Evolutionary conservation across 2,888 invertebrate genomes (phyloP).

Genomic region (Stenichneumon culpator): DNA sequence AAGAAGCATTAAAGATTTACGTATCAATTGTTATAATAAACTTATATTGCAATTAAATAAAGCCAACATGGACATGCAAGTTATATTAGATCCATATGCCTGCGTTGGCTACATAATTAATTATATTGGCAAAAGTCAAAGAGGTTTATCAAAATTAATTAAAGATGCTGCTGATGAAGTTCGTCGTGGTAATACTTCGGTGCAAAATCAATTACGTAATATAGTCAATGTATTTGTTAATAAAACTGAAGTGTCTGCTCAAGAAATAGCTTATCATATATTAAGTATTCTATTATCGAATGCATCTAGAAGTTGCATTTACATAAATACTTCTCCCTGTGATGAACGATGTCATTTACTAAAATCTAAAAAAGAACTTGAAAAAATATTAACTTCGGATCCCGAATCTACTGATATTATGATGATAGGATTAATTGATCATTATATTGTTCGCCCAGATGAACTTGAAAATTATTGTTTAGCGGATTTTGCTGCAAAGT

Average conservation of each 20-base stretch:
- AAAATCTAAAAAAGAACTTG: conserved; percentile 10
- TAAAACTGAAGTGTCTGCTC: conserved; percentile 34
- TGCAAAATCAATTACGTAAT: conserved; percentile 45
- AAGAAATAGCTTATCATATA: conserved; percentile 26
- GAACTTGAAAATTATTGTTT: too few species aligned
- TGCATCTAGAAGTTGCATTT: conserved; percentile 20
- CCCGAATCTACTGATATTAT: too few species aligned
- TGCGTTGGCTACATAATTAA: conserved; percentile 20
- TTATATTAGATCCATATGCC: conserved; percentile 32
- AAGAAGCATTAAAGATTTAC: background rate
- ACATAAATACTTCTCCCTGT: conserved; percentile 16
- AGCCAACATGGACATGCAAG: conserved; percentile 35
- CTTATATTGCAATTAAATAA: conserved; percentile 29
- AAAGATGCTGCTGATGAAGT: conserved; percentile 21
- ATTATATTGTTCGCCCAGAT: too few species aligned
- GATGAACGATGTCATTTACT: conserved; percentile 9
- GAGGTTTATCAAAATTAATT: conserved; percentile 10
- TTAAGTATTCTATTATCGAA: conserved; percentile 12
- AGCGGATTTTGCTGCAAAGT: too few species aligned
- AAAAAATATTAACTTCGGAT: background rate
- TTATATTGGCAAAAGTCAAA: conserved; percentile 18
- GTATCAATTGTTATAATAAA: conserved; percentile 42
- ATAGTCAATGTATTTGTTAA: conserved; percentile 51
- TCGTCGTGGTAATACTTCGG: conserved; percentile 35
- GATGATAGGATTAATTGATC: too few species aligned